Evolutionary conservation across 2,888 invertebrate species (phyloP), one percentile per base, ranked within the genome.

Genomic region (Entomobrya multifasciata): DNA sequence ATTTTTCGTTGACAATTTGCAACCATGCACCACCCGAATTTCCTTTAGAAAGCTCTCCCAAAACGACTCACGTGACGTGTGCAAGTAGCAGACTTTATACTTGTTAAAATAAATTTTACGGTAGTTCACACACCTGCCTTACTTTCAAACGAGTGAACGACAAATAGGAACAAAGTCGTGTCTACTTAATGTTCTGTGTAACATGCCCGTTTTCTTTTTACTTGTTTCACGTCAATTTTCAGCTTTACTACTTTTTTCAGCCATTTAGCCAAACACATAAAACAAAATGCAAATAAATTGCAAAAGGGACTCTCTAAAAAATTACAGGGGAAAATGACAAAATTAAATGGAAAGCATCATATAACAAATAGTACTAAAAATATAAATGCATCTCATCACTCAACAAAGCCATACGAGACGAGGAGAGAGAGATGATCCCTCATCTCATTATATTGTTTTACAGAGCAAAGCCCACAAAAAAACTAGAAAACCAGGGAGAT

Each of bases 381-480:
- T 8, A 36, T 36, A 8, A 36, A 36, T 36, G 36, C 36, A n/a
- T n/a, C n/a, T n/a, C n/a, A n/a, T 36, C 36, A 36, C 36, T 36
- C 4, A 36, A 4, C 36, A 11, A 13, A 62, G 20, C 6, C 62
- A 25, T n/a, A 52, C n/a, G n/a, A n/a, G n/a, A n/a, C n/a, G n/a
- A n/a, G n/a, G n/a, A n/a, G n/a, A n/a, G n/a, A n/a, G n/a, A n/a
- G n/a, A n/a, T n/a, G n/a, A n/a, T n/a, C n/a, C 20, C 13, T 55
- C 17, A 22, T 47, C 17, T 83, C 76, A 83, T 83, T 83, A 83
- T 36, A n/a, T 60, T 55, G 83, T 74, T 83, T 83, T 83, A 83
- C 83, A 83, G 83, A 83, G 83, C 83, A 83, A 62, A 79, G 79
- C 60, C 27, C 17, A 15, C 27, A 74, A 10, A 74, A 74, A 74